A percentile compares a stretch with the other conserved stretches of the same genome.
Conservation (phyloP, 2,113 vertebrate species). For the Pachycephala philippinensis region DNA sequence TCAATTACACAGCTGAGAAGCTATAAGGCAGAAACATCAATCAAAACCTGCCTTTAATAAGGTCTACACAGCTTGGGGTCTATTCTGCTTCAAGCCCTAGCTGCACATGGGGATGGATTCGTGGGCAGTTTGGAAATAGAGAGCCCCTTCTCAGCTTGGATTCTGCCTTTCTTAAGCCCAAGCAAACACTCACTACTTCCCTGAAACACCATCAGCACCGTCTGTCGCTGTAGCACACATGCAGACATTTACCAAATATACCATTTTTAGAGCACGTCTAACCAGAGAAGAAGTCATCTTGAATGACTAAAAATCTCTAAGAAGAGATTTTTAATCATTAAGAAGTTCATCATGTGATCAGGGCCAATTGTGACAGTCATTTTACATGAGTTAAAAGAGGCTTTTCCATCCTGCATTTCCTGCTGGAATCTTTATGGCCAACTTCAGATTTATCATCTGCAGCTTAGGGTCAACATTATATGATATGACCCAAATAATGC, state of each 20-base stretch:
- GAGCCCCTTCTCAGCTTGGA: background rate
- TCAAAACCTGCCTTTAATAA: background rate
- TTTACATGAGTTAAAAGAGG: slow-evolving; percentile 24
- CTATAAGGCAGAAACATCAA: background rate
- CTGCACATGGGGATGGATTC: background rate
- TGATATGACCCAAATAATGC: slow-evolving; percentile 20
- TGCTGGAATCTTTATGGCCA: slow-evolving; percentile 44
- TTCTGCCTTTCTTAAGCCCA: background rate
- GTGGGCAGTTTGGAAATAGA: background rate
- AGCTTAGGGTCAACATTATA: slow-evolving; percentile 32
- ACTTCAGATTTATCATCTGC: slow-evolving; percentile 22
- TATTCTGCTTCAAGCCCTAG: background rate
- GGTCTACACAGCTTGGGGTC: background rate
- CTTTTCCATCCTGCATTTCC: slow-evolving; percentile 8
- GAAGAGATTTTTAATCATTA: slow-evolving; percentile 17
- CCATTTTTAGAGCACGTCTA: slow-evolving; percentile 24
- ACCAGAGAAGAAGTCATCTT: background rate
- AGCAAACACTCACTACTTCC: background rate
- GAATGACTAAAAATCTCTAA: background rate
- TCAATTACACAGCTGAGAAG: background rate
- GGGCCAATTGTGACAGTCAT: background rate
- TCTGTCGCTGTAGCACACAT: background rate
- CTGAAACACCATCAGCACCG: background rate
- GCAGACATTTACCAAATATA: background rate
- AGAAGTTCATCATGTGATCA: slow-evolving; percentile 27